phyloP scores from a whole-genome alignment of 2,888 invertebrate genomes.

The Clepsis dumicolana region DNA sequence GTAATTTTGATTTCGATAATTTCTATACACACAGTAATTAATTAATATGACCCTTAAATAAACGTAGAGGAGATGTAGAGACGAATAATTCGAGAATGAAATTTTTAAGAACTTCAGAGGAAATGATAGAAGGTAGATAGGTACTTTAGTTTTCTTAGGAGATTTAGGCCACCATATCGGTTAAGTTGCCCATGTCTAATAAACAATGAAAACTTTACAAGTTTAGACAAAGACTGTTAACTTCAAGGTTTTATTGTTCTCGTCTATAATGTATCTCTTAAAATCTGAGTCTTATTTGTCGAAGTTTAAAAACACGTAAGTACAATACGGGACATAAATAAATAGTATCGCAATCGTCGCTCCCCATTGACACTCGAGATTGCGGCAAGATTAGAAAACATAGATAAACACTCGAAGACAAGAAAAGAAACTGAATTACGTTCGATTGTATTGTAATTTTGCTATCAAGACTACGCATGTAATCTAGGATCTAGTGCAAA shows the following conservation, averaged over 20 bases:
- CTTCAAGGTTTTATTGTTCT: neutral
- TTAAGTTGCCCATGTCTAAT: neutral
- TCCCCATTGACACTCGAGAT: constrained; percentile 25
- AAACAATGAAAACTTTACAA: neutral
- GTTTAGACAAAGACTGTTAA: neutral
- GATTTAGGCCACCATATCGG: neutral
- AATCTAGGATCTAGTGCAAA: neutral
- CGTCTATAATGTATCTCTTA: neutral
- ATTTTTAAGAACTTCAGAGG: neutral
- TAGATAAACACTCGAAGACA: constrained; percentile 32
- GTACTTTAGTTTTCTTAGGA: neutral
- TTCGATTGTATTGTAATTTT: constrained; percentile 39
- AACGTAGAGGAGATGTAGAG: too few relatives aligned
- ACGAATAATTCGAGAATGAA: neutral
- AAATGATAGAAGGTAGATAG: too few relatives aligned
- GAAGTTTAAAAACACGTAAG: constrained; percentile 11
- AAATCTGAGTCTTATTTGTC: constrained; percentile 8
- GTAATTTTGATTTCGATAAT: too few relatives aligned
- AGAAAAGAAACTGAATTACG: constrained; percentile 32
- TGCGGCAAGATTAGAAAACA: constrained; percentile 36
- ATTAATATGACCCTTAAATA: too few relatives aligned
- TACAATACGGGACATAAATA: constrained; percentile 16
- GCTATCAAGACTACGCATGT: neutral
- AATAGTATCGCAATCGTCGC: constrained; percentile 27
- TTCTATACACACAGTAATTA: too few relatives aligned